phyloP scores from a whole-genome alignment of 2,113 vertebrate species.

The Petroica traversi region DNA sequence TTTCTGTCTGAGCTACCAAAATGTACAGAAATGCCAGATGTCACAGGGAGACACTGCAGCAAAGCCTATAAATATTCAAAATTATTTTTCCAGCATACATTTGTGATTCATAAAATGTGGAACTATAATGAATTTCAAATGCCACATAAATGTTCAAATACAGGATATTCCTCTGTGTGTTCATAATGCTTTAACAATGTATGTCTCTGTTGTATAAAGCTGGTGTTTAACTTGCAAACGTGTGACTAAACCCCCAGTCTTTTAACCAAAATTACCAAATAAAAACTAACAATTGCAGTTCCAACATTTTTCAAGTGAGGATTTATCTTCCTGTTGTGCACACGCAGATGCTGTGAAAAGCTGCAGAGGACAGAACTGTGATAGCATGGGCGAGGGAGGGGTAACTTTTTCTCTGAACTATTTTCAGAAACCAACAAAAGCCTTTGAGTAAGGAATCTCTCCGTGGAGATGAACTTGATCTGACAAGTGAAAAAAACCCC shows the following conservation, averaged over 20 bases:
- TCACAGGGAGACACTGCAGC: not conserved
- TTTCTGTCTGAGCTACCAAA: not conserved
- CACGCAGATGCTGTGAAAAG: not conserved
- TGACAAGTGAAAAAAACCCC: not conserved
- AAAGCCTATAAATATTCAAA: not conserved
- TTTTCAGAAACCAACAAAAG: not conserved
- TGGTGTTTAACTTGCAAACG: not conserved
- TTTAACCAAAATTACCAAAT: not conserved
- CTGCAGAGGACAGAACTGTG: not conserved
- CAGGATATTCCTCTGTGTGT: not conserved
- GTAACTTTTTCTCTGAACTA: not conserved
- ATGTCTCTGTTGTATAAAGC: not conserved
- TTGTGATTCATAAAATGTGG: not conserved
- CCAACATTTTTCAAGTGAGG: not conserved
- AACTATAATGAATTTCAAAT: not conserved
- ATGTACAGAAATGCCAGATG: not conserved
- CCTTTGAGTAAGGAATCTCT: not conserved
- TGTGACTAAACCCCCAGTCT: not conserved
- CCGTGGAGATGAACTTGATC: not conserved
- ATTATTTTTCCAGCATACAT: not conserved
- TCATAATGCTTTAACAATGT: not conserved
- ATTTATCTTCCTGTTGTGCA: not conserved
- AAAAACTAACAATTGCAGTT: not conserved
- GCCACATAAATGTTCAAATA: not conserved
- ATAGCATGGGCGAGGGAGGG: accelerated